Evolutionary conservation across 2,797 vertebrate species (phyloP), one percentile per base, ranked within the genome.

Genomic region (Platyrinchus mystaceus): DNA sequence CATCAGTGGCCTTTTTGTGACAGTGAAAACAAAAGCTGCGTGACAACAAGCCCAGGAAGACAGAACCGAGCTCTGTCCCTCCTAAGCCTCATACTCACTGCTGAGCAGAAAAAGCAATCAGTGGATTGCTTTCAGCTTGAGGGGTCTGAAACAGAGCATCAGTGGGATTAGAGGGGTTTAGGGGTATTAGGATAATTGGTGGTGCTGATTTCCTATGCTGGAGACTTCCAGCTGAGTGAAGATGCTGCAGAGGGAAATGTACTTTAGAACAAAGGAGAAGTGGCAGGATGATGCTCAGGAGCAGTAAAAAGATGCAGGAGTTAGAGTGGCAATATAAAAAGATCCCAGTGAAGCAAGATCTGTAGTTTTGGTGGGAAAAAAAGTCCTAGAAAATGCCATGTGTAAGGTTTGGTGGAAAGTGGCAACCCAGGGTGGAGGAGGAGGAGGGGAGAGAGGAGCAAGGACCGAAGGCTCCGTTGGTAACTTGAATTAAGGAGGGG

Each of bases 131-230:
- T 77, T 87, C 64, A 74, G 44, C 30, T 39, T 50, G 83, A 91
- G 76, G 52, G 87, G 75, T 18, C 68, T 83, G 84, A 83, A 90
- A 55, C 7, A 66, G 64, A 90, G 53, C 58, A 62, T 62, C 81
- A 68, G 30, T 28, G 58, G 89, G 73, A 94, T 95, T 87, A 95
- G 71, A 71, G 84, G 46, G 68, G n/a, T 3, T 95, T 89, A 84
- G 69, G 75, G 64, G 50, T 19, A 34, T 93, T 78, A 92, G 64
- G 52, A 83, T 92, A 93, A 91, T 91, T 95, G 62, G 34, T 83
- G 58, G 49, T 75, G 62, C 23, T 92, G 89, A 95, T 94, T 95
- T 89, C 55, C 68, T 55, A 6, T 63, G n/a, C 44, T 53, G 85
- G 36, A 84, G 78, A 64, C 73, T 71, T 94, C 44, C 64, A 94